A percentile compares a stretch with the other conserved stretches of the same genome.
phyloP scores from a whole-genome alignment of 2,797 vertebrate species.

The Allobates femoralis region DNA sequence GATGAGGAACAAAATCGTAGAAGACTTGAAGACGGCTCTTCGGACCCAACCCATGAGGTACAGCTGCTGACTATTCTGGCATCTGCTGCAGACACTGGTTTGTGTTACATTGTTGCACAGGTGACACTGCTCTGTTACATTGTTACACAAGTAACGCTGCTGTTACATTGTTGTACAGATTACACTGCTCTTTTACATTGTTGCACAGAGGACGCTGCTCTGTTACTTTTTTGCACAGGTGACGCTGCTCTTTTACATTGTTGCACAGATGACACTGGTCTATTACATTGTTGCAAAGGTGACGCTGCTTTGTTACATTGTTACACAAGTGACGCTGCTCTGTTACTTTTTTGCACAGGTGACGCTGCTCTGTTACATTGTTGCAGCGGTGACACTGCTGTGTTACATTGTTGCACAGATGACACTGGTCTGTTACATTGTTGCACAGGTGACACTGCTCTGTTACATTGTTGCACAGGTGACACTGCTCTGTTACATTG shows the following conservation, averaged over 20 bases:
- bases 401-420: not conserved
- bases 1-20: constrained; percentile 95
- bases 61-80: not conserved
- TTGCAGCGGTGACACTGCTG: not conserved
- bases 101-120: not conserved
- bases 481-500: not conserved
- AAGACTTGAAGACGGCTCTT: constrained; percentile 96
- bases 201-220: not conserved
- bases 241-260: not conserved
- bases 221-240: too few species aligned
- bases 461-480: too few species aligned
- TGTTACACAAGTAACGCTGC: not conserved
- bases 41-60: constrained; percentile 98
- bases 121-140: too few species aligned
- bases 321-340: too few species aligned
- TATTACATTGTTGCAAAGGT: not conserved
- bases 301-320: too few species aligned
- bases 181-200: not conserved
- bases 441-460: too few species aligned
- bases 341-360: too few species aligned
- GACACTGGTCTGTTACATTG: not conserved
- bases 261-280: not conserved
- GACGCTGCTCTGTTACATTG: not conserved
- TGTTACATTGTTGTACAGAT: not conserved
- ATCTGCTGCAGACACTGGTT: not conserved